phyloP scores from a whole-genome alignment of 2,888 invertebrate genomes.

The Lucinisca nassula region DNA sequence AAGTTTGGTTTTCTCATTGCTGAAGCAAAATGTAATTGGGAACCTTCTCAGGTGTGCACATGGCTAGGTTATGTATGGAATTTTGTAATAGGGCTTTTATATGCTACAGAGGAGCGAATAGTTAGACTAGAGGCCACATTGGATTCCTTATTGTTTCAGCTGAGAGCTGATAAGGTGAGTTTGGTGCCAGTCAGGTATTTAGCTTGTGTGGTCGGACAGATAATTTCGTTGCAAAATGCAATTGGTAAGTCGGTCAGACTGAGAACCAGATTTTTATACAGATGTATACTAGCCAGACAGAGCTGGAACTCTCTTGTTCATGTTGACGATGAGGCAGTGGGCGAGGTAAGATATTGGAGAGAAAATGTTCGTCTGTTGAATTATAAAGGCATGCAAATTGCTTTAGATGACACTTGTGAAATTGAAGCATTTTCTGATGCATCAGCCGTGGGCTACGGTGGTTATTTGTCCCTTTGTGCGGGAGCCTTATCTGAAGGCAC shows the following conservation, averaged over 20 bases:
- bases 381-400: background rate
- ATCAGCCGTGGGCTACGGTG: constrained; percentile 46
- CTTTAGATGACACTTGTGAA: background rate
- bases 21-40: constrained; percentile 63
- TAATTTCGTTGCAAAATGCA: constrained; percentile 42
- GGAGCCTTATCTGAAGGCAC: background rate
- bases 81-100: constrained; percentile 23
- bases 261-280: constrained; percentile 25
- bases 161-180: background rate
- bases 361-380: constrained; percentile 37
- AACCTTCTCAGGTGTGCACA: constrained; percentile 17
- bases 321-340: constrained; percentile 25
- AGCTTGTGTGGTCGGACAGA: constrained; percentile 46
- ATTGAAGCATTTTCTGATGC: constrained; percentile 48
- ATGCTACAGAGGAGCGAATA: constrained; percentile 38
- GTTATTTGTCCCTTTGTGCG: constrained; percentile 22
- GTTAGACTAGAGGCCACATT: background rate
- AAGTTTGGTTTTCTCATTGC: constrained; percentile 68
- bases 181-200: constrained; percentile 23
- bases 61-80: constrained; percentile 62
- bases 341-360: constrained; percentile 30
- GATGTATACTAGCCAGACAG: constrained; percentile 28
- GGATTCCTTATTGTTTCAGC: background rate
- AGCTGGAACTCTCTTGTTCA: constrained; percentile 42
- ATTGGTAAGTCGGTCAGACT: constrained; percentile 37